Percentiles rank a stretch among this genome's conserved stretches.
These are phyloP conservation scores for Plecturocebus donacophilus DNA, from an alignment of 2,113 vertebrate genomes.

Conservation along the genomic window DNA sequence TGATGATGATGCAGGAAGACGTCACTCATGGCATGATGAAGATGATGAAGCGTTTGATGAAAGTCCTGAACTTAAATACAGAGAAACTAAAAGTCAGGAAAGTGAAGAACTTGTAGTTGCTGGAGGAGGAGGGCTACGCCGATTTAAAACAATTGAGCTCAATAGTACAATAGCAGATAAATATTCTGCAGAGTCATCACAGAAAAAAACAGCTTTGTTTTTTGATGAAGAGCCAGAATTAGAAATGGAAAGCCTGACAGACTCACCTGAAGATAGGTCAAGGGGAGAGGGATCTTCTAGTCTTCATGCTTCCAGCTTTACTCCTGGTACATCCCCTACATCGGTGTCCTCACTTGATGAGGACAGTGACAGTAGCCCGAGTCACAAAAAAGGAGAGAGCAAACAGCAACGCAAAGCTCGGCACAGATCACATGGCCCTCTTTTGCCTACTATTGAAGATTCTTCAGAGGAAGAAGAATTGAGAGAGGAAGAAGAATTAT, in stretches of 20 bases:
- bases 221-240: constrained; percentile 93
- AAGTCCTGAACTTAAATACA: constrained; percentile 86
- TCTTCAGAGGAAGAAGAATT: constrained; percentile 97
- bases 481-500: constrained; percentile 94
- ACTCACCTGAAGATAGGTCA: constrained; percentile 96
- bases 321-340: constrained; percentile 95
- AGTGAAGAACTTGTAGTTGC: constrained; percentile 84
- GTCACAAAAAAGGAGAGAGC: constrained; percentile 92
- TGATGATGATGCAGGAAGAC: constrained; percentile 90
- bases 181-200: constrained; percentile 84
- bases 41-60: constrained; percentile 87
- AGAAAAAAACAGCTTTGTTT: constrained; percentile 88
- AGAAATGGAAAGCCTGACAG: constrained; percentile 96
- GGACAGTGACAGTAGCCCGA: constrained; percentile 97
- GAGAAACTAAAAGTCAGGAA: constrained; percentile 91
- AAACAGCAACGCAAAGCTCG: constrained; percentile 95
- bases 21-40: constrained; percentile 89
- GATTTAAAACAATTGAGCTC: constrained; percentile 93
- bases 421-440: constrained; percentile 91
- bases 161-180: constrained; percentile 88
- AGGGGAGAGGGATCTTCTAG: constrained; percentile 97
- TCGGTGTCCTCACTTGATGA: constrained; percentile 98
- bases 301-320: constrained; percentile 95
- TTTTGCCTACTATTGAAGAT: constrained; percentile 94
- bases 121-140: constrained; percentile 86